Percentiles rank a stretch among this genome's conserved stretches.
These are phyloP conservation scores for Aphis gossypii DNA, from an alignment of 1,140 invertebrate species.

Conservation along the genomic window DNA sequence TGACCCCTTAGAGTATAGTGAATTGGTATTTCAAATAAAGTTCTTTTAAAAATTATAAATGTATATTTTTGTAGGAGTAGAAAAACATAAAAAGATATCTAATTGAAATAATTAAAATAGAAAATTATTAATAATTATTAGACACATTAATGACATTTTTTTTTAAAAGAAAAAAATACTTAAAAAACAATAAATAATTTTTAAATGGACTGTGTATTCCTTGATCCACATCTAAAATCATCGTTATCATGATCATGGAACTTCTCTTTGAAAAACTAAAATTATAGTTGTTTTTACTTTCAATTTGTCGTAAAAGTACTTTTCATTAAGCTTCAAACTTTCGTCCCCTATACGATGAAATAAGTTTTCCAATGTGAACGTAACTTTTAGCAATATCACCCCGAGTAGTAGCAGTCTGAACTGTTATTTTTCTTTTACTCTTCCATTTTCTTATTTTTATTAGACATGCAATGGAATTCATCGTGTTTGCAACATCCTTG, in stretches of 20 bases:
- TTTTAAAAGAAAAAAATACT: not conserved
- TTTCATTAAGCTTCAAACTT: slow-evolving; percentile 54
- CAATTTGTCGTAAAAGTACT: slow-evolving; percentile 51
- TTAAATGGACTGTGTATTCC: not conserved
- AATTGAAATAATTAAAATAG: not conserved
- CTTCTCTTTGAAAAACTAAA: not conserved
- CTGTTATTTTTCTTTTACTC: slow-evolving; percentile 41
- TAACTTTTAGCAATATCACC: slow-evolving; percentile 46
- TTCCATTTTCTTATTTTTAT: slow-evolving; percentile 1
- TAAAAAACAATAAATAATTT: not conserved
- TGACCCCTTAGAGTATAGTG: not conserved
- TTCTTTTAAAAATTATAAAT: not conserved
- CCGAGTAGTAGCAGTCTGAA: not conserved
- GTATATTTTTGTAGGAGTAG: not conserved
- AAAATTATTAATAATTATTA: not conserved
- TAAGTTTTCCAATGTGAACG: slow-evolving; percentile 52
- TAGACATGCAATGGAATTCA: slow-evolving; percentile 24
- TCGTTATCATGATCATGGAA: not conserved
- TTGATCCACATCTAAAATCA: not conserved
- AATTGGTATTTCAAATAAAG: slow-evolving; percentile 38
- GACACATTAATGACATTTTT: not conserved
- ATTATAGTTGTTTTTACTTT: slow-evolving; percentile 39
- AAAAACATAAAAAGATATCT: not conserved
- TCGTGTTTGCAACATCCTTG: not conserved
- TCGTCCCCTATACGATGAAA: slow-evolving; percentile 42